phyloP scores from a whole-genome alignment of 92 coral and sea anemone genomes.

The Phymanthus crucifer region DNA sequence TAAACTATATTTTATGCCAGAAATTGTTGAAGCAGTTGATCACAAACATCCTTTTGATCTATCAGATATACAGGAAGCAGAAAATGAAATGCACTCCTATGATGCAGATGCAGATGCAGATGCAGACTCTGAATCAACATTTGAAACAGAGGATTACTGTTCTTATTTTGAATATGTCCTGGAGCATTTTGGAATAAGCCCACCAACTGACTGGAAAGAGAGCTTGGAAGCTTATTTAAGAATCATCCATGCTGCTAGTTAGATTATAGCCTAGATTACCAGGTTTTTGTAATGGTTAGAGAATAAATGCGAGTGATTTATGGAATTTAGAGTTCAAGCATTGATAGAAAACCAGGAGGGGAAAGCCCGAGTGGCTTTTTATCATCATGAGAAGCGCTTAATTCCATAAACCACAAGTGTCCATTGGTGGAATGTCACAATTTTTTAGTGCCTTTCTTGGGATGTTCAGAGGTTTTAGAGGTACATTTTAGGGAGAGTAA shows the following conservation, averaged over 20 bases:
- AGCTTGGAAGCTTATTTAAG: conserved; percentile 31
- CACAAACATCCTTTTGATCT: conserved; percentile 38
- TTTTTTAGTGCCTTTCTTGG: no score
- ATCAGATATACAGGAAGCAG: conserved; percentile 39
- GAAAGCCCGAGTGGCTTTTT: no score
- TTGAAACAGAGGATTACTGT: conserved; percentile 29
- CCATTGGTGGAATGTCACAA: no score
- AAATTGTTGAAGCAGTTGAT: conserved; percentile 38
- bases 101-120: conserved; percentile 8
- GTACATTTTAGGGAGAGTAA: no score
- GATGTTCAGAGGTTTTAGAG: no score
- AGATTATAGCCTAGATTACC: neutral
- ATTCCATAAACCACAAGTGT: no score
- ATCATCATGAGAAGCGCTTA: no score
- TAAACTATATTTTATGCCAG: conserved; percentile 48
- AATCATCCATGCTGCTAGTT: conserved; percentile 27
- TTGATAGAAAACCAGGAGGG: no score
- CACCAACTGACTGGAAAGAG: conserved; percentile 39
- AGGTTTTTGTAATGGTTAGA: neutral
- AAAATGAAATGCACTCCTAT: conserved; percentile 27
- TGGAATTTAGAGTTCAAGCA: no score
- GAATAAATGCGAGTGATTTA: no score
- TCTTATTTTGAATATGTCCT: conserved; percentile 34
- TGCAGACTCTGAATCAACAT: conserved; percentile 14
- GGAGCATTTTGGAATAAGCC: conserved; percentile 33